Evolutionary conservation across 2,888 invertebrate genomes (phyloP), one percentile per base, ranked within the genome.

Genomic region (Epistrophe eligans): DNA sequence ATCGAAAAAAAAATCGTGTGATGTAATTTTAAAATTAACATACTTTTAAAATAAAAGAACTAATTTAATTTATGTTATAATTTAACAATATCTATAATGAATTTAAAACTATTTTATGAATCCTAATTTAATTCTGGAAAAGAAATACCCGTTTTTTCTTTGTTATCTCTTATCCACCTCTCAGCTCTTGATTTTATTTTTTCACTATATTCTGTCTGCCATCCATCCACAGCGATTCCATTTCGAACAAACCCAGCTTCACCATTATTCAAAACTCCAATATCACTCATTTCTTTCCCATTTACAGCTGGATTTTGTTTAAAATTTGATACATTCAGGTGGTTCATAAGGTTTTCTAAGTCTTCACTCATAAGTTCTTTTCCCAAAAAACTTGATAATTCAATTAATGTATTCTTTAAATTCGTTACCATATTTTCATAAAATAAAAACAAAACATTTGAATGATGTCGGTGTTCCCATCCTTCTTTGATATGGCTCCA

Each of bases 311-410:
- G 95, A 93, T 98, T 98, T 15, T 95, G 94, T 88, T 96, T 96
- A 93, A 99, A 98, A 91, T 95, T 96, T 11, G 96, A 94, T 88
- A 99, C 97, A 90, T 95, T 94, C 82, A 98, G 94, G 91, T 98
- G 97, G 9, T 96, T 92, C 11, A 94, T 94, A 4, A 98, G 93
- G 24, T 93, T 92, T 0, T 93, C 90, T 0, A 97, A 91, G 90
- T 97, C 94, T 24, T 95, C 94, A 0, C 93, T 93, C 0, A 93
- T 93, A 80, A 95, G 94, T 0, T 92, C 90, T 90, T 95, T 95
- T 55, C 93, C 94, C 45, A 97, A 93, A 91, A 97, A 97, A 0
- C 93, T 90, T 0, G 95, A 94, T 0, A 97, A 94, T 85, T 94
- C 94, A 28, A 92, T 92, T 2, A 97, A 94, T 0, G 95, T 93